Evolutionary conservation across 2,113 vertebrate genomes (phyloP), one percentile per base, ranked within the genome.

Genomic region (Macquaria ambigua): DNA sequence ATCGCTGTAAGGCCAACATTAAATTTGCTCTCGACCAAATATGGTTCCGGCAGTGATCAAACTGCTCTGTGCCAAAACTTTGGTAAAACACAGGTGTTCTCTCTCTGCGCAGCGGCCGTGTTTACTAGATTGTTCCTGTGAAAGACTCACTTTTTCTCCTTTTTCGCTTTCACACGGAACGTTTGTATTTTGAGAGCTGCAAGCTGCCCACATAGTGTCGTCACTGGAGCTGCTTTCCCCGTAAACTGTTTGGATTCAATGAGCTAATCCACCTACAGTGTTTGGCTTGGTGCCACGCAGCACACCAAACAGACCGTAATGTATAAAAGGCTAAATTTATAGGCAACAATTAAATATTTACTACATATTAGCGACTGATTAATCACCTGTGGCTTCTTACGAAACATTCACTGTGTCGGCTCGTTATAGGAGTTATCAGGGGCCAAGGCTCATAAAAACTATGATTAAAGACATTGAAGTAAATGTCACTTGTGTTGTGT

Each of bases 241-340:
- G 87, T 93, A 96, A 96, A 96, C 94, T 95, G 95, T 96, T 94
- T 96, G 93, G 90, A 92, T 94, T 95, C 90, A 96, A 95, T 94
- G 89, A 96, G 95, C 94, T 95, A 91, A 93, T 94, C 95, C 95
- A 90, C 87, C 93, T 94, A 88, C 95, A 91, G 90, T 78, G 69
- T 88, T 91, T 93, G 91, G 90, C 86, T 59, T 50, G 0, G 48
- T 34, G 89, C 94, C 93, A 72, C 9, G 8, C 83, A 66, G 73
- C 84, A 81, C 89, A 85, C 88, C 89, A 89, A 92, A 92, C 91
- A 83, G 79, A 87, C 72, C 78, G 59, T 81, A 82, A 77, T 73
- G 61, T 83, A 83, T 74, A 80, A 83, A 88, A 71, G 48, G 55
- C 18, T 2, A 56, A 59, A 72, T 89, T 90, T 82, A 79, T 72